Evolutionary conservation across 2,888 invertebrate species (phyloP), one percentile per base, ranked within the genome.

Genomic region (Meta bourneti): DNA sequence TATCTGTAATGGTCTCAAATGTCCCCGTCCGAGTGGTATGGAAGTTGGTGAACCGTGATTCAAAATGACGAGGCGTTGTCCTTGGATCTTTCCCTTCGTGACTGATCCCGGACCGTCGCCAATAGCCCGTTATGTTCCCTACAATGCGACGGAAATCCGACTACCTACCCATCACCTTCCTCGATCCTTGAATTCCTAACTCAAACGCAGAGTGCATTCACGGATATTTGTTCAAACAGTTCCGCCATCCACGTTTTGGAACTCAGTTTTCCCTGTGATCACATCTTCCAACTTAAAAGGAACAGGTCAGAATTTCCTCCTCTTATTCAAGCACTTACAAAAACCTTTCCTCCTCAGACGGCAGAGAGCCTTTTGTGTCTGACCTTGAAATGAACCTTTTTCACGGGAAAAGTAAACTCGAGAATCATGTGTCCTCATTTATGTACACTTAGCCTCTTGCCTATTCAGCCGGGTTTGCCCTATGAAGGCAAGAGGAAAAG

Each of bases 291-390:
- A 78, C n/a, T 8, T 20, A 34, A 70, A 16, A 70, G 70, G 48
- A 70, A 16, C 48, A 6, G 48, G 49, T 34, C 49, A 49, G 70
- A 20, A 16, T 82, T 82, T 82, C 82, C 82, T 72, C 71, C 82
- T 51, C 69, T 13, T 19, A 79, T 20, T 34, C 61, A 77, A 19
- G 11, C 52, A 19, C 49, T 19, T 61, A 49, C 80, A 48, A 48
- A 70, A 34, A 34, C 61, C 71, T 72, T 82, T 82, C 82, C 82
- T 82, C 71, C 52, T 82, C 49, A 51, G 82, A 82, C 82, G 70
- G 71, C 70, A 71, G 61, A 61, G 61, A 75, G 11, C 11, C 75
- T 48, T 75, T 75, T 16, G 75, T 34, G 82, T 19, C 11, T 72
- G 19, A 82, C 82, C 82, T 82, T 82, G 82, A 82, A 82, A 52